Evolutionary conservation across 2,888 invertebrate species (phyloP), one percentile per base, ranked within the genome.

Genomic region (Cerastis rubricosa): DNA sequence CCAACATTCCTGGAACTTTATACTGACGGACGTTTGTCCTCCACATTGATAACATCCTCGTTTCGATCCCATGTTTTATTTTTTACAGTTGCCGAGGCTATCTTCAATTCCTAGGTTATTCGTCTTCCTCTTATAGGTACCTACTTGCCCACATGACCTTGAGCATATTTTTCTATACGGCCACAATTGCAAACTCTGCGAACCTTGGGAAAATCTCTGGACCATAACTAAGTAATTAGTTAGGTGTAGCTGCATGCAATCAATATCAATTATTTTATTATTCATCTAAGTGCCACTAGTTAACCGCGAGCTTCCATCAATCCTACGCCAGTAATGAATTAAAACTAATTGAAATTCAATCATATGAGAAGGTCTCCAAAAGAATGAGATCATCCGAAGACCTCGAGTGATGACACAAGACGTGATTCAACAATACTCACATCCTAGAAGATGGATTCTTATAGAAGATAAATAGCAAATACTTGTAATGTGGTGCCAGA

Each of bases 351-450:
- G 89, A 91, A 92, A 90, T 84, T 84, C 83, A 93, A 89, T 89
- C 89, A 91, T 92, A 88, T 85, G 81, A 85, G 87, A 90, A 94
- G 92, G 91, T 92, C 89, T 92, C 88, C 88, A 84, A 91, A 91
- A 91, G 90, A 90, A 93, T 95, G 95, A 95, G 92, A 94, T 95
- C 95, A 95, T 91, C 90, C 65, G 74, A 86, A 93, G 93, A 92
- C 94, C 94, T 94, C 93, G 93, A 87, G 85, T 85, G 91, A 94
- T 94, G 93, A 95, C 93, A 94, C 93, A 92, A 94, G 89, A 88
- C 90, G 89, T 94, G 93, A 93, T 93, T 95, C 92, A 94, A 94
- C 87, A 90, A 89, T 87, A 88, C 81, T 80, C 85, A 84, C 81
- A 87, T 88, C 89, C 84, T 83, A 64, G 78, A 85, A 85, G 79